Evolutionary conservation across 2,797 vertebrate genomes (phyloP), one percentile per base, ranked within the genome.

Genomic region (Percopsis omiscomaycus): DNA sequence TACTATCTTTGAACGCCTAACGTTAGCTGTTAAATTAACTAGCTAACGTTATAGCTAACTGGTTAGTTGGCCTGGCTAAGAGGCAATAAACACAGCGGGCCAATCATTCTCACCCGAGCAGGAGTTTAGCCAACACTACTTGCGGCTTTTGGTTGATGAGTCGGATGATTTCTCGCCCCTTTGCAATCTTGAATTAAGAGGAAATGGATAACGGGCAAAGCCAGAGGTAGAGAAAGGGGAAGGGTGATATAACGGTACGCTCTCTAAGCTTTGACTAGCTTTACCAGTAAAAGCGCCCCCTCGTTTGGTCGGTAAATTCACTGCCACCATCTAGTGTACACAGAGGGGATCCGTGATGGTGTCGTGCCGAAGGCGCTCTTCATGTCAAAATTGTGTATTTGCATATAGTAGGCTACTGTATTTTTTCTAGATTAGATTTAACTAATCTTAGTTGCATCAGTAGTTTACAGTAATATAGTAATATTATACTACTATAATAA

Each of bases 71-170:
- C 70, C 77, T 15, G 16, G 57, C 6, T 29, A 47, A 29, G 56
- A 22, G 22, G 48, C 51, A 66, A 68, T 75, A 79, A 84, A 86
- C 78, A 87, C 51, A 74, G 61, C 75, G 84, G 78, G 69, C 74
- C 80, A 71, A 59, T 68, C 66, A 59, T 77, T 89, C 88, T 89
- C 76, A 90, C 87, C 86, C 37, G 72, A 83, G 71, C 66, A 73
- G 68, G 78, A 84, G 65, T 87, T 87, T 62, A 60, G 73, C 79
- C 73, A 68, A 60, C 61, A 55, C 14, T 22, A 58, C 42, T 56
- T 14, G 65, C 69, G 13, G 46, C 54, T 61, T 22, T 5, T 67
- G 74, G 57, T 57, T 62, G 29, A 49, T 29, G 9, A 16, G 9
- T 55, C 30, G 13, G 16, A 65, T 49, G 0, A 1, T n/a, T 5